Evolutionary conservation across 2,113 vertebrate species (phyloP).

Genomic region (Mus pahari): DNA sequence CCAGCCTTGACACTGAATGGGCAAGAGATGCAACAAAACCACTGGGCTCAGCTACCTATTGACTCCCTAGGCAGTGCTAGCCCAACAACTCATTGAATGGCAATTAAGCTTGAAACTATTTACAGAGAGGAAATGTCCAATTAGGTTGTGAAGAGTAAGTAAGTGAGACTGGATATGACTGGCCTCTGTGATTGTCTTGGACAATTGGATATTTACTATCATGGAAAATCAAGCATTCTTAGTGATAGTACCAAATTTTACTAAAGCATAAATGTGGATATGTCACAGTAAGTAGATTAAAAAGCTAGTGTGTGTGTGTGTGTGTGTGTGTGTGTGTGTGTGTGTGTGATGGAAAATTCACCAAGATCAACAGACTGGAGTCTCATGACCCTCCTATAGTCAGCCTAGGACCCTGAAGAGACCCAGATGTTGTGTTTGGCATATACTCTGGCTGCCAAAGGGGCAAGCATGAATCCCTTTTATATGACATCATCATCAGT

Average conservation of each 20-base stretch:
- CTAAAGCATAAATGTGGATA: background rate
- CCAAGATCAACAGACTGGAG: background rate
- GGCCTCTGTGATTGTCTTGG: background rate
- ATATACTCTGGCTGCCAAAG: background rate
- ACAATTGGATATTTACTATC: background rate
- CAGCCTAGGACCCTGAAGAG: background rate
- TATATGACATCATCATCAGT: background rate
- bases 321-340: background rate
- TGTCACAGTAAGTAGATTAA: background rate
- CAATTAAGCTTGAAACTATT: background rate
- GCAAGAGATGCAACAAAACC: background rate
- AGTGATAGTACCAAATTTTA: background rate
- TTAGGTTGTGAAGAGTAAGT: background rate
- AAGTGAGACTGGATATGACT: background rate
- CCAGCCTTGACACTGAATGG: background rate
- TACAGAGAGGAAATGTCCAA: background rate
- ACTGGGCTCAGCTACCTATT: background rate
- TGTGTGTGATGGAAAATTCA: background rate
- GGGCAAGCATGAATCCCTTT: background rate
- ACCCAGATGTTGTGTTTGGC: background rate
- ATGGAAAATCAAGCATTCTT: constrained; percentile 1
- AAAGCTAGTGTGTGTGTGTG: background rate
- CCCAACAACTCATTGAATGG: background rate
- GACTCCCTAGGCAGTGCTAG: background rate
- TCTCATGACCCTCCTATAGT: background rate